Evolutionary conservation across 2,113 vertebrate species (phyloP).

Genomic region (Ceuthmochares aereus): DNA sequence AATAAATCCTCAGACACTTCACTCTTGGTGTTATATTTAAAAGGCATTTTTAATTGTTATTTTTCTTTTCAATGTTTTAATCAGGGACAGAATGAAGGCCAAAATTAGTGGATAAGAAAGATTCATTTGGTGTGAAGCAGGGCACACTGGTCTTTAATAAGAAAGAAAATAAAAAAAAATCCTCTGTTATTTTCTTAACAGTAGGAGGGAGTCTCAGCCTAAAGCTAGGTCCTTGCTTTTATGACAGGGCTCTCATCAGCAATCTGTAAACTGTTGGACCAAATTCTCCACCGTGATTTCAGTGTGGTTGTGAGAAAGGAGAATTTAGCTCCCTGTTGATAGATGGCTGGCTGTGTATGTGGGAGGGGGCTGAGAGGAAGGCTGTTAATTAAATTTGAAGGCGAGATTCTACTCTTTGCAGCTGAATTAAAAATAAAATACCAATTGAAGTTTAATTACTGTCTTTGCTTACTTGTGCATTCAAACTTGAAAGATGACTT

Average conservation of each 20-base stretch:
- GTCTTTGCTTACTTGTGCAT: constrained; percentile 78
- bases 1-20: not conserved
- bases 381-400: constrained; percentile 82
- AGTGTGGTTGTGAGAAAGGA: not conserved
- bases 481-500: constrained; percentile 80
- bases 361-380: constrained; percentile 52
- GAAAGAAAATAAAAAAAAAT: not conserved
- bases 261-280: constrained; percentile 1
- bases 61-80: not conserved
- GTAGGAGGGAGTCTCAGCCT: not conserved
- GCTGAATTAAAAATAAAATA: constrained; percentile 80
- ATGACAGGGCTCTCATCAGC: constrained; percentile 5
- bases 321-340: constrained; percentile 62
- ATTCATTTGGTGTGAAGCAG: not conserved
- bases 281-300: constrained; percentile 17
- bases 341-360: constrained; percentile 59
- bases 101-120: not conserved
- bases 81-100: not conserved
- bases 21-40: not conserved
- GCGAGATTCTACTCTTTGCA: constrained; percentile 74
- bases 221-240: not conserved
- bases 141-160: not conserved
- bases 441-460: constrained; percentile 83
- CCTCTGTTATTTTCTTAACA: not conserved
- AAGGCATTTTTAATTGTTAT: rapidly evolving